Evolutionary conservation across 2,797 vertebrate genomes (phyloP).

Genomic region (Melanotaenia maccullochi): DNA sequence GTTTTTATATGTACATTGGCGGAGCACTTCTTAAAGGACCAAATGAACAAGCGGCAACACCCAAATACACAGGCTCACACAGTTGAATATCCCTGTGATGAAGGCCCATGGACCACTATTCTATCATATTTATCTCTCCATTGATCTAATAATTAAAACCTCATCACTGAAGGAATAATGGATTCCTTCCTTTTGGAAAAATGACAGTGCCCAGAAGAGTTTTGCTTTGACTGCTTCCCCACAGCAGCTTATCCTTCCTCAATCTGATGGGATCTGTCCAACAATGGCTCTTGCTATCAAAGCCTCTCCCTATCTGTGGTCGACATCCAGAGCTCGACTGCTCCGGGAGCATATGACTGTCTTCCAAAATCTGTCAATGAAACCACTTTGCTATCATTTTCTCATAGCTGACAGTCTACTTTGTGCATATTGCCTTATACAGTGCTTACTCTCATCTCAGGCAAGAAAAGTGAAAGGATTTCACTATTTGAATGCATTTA

Average conservation of each 20-base stretch:
- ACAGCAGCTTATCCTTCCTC: slow-evolving; percentile 65
- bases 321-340: slow-evolving; percentile 60
- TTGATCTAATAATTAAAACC: slow-evolving; percentile 64
- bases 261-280: slow-evolving; percentile 67
- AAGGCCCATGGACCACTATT: slow-evolving; percentile 38
- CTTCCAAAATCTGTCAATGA: slow-evolving; percentile 41
- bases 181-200: slow-evolving; percentile 53
- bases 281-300: slow-evolving; percentile 67
- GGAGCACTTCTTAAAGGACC: slow-evolving; percentile 24
- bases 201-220: slow-evolving; percentile 57
- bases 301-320: slow-evolving; percentile 65
- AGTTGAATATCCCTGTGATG: slow-evolving; percentile 30
- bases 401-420: background rate
- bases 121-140: slow-evolving; percentile 48
- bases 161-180: slow-evolving; percentile 57
- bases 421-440: background rate
- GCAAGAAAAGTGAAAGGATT: background rate
- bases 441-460: background rate
- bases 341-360: slow-evolving; percentile 43
- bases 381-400: slow-evolving; percentile 21
- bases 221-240: slow-evolving; percentile 51
- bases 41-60: slow-evolving; percentile 1
- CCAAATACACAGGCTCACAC: slow-evolving; percentile 16
- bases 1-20: background rate
- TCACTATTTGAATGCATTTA: background rate